Conservation (phyloP, 64 coral and sea anemone genomes). For the Anthopleura sola region DNA sequence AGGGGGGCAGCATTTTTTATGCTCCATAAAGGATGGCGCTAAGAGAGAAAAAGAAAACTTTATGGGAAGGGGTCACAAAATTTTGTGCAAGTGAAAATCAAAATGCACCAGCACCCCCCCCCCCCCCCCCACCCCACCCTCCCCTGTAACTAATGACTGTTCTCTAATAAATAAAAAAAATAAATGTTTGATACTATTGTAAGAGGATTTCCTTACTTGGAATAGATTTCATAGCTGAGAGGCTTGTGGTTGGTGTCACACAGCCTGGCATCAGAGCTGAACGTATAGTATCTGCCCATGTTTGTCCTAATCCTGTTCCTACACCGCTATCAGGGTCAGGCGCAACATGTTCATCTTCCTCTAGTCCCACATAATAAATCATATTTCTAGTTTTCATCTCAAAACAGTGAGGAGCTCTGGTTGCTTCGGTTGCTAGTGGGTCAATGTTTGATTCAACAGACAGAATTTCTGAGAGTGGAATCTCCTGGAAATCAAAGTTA, state of each 20-base stretch:
- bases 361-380: conserved; percentile 77
- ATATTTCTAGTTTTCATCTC: conserved; percentile 91
- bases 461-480: conserved; percentile 80
- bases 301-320: conserved; percentile 64
- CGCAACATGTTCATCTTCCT: conserved; percentile 60
- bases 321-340: conserved; percentile 81
- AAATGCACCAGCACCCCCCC: too few species aligned
- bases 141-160: too few species aligned
- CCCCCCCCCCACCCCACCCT: too few species aligned
- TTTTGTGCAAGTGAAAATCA: too few species aligned
- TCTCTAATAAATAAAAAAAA: too few species aligned
- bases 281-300: conserved; percentile 76
- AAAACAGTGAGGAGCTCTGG: conserved; percentile 76
- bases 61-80: too few species aligned
- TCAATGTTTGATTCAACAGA: conserved; percentile 91
- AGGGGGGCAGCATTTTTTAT: too few species aligned
- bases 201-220: not conserved
- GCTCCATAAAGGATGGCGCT: too few species aligned
- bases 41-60: too few species aligned
- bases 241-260: conserved; percentile 80
- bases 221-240: conserved; percentile 34
- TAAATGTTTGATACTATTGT: too few species aligned
- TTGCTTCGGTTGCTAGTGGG: conserved; percentile 70
- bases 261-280: conserved; percentile 94
- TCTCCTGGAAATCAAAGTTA: conserved; percentile 44